Conservation (phyloP, 35 echinoderm and acorn worm genomes). For the Stichopus chloronotus region DNA sequence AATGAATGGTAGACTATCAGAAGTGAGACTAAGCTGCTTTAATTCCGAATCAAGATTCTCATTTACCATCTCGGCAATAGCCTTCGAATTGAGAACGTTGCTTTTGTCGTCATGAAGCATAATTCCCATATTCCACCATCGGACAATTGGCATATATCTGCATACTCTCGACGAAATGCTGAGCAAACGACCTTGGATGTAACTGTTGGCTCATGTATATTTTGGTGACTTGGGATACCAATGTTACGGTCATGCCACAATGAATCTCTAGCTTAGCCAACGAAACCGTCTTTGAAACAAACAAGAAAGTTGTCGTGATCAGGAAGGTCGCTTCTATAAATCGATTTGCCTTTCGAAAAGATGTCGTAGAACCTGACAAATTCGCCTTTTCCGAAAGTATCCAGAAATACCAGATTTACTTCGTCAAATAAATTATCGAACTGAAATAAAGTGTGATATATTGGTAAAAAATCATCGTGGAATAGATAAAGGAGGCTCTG, state of each 20-base stretch:
- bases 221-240: background rate
- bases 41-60: background rate
- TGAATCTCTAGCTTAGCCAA: background rate
- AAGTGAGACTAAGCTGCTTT: background rate
- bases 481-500: no score
- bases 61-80: background rate
- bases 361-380: no score
- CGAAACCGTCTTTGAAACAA: background rate
- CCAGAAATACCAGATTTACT: no score
- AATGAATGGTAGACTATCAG: background rate
- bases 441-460: no score
- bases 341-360: no score
- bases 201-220: background rate
- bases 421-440: no score
- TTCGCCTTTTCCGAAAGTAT: no score
- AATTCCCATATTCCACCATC: background rate
- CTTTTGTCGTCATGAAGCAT: background rate
- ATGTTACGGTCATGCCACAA: background rate
- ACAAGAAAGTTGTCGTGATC: background rate
- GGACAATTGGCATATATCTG: background rate
- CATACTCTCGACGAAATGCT: background rate
- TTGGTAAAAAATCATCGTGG: no score
- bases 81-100: background rate
- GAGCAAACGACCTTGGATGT: background rate
- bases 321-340: background rate